These are phyloP conservation scores for Suricata suricatta DNA, from an alignment of 2,113 vertebrate species.

Conservation along the genomic window DNA sequence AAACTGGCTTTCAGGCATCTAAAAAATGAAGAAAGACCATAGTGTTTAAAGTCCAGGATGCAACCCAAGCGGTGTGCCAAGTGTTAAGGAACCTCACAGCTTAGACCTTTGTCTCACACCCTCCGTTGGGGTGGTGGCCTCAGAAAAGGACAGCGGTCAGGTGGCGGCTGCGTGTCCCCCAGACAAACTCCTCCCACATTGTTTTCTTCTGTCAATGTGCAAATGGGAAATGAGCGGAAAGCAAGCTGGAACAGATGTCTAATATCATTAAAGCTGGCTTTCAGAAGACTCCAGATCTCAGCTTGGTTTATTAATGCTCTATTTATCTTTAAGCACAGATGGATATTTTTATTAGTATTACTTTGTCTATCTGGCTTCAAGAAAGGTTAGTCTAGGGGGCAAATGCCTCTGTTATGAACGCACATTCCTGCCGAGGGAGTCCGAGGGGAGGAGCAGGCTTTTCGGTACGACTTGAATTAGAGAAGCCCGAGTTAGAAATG, in stretches of 20 bases:
- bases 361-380: constrained; percentile 86
- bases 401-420: constrained; percentile 84
- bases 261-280: constrained; percentile 85
- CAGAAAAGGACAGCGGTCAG: not conserved
- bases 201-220: constrained; percentile 68
- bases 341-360: constrained; percentile 90
- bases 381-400: constrained; percentile 85
- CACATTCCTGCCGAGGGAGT: constrained; percentile 74
- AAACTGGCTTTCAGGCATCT: not conserved
- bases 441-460: constrained; percentile 75
- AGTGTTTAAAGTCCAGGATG: not conserved
- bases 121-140: no score
- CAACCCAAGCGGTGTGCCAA: not conserved
- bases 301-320: constrained; percentile 88
- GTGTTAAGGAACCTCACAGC: not conserved
- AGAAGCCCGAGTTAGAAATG: constrained; percentile 69
- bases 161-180: not conserved
- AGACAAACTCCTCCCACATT: not conserved
- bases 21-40: not conserved
- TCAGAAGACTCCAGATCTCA: constrained; percentile 83
- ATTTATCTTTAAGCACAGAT: constrained; percentile 90
- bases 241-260: constrained; percentile 82
- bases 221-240: constrained; percentile 56
- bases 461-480: constrained; percentile 81
- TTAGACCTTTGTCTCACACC: not conserved